A percentile compares a stretch with the other conserved stretches of the same genome.
These are phyloP conservation scores for Erythrolamprus reginae DNA, from an alignment of 2,113 vertebrate species.

Conservation along the genomic window DNA sequence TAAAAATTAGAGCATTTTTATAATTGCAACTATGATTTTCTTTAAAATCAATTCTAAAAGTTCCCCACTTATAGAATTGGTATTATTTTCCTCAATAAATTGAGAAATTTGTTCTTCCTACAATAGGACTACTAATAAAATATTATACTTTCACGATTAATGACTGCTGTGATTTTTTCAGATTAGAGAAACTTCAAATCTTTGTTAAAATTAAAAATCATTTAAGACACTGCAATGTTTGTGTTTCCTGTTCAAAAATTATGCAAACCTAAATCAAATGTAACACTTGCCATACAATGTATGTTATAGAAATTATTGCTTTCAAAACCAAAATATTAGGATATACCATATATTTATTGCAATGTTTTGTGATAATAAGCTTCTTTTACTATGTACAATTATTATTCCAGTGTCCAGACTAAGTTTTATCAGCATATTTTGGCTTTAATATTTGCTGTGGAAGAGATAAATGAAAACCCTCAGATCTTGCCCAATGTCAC, in stretches of 20 bases:
- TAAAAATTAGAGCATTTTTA: not conserved
- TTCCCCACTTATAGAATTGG: not conserved
- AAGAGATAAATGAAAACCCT: not conserved
- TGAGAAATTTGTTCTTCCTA: not conserved
- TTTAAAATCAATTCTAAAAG: too few species aligned
- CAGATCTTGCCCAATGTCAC: constrained; percentile 1
- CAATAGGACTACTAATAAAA: not conserved
- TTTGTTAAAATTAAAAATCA: not conserved
- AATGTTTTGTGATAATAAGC: not conserved
- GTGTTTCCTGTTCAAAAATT: not conserved
- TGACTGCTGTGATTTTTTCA: not conserved
- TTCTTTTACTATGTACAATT: not conserved
- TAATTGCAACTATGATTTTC: not conserved
- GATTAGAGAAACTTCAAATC: not conserved
- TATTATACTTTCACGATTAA: not conserved
- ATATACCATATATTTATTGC: too few species aligned
- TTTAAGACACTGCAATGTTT: not conserved
- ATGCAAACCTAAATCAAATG: not conserved
- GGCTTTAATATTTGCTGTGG: not conserved
- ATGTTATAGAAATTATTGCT: not conserved
- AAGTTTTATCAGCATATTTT: not conserved
- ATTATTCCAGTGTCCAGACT: not conserved
- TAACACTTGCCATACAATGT: not conserved
- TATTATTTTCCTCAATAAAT: not conserved
- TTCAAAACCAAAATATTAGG: not conserved